Conservation (phyloP, 1,140 invertebrate genomes). For the Sitophilus oryzae region DNA sequence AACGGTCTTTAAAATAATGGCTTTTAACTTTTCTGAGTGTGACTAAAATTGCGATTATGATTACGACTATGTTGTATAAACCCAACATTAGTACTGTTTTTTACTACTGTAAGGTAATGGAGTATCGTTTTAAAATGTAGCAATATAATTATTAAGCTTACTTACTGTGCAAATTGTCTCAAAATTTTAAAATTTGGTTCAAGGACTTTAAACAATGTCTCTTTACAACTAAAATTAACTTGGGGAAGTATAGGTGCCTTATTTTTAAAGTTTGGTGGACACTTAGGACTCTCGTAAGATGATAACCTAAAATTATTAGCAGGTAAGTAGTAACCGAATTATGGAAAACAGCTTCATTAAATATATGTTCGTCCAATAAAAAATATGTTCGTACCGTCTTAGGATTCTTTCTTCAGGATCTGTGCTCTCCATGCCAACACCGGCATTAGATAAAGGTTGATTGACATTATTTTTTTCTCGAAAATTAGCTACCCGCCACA, state of each 20-base stretch:
- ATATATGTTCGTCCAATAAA: background rate
- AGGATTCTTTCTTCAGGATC: conserved; percentile 53
- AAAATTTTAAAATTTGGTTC: conserved; percentile 52
- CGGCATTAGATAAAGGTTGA: conserved; percentile 35
- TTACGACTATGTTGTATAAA: too few relatives aligned
- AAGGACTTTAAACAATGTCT: conserved; percentile 44
- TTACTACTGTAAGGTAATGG: too few relatives aligned
- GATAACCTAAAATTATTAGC: conserved; percentile 40
- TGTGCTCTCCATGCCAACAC: conserved; percentile 30
- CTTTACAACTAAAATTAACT: conserved; percentile 37
- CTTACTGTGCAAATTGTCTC: conserved; percentile 53
- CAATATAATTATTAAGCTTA: conserved; percentile 15
- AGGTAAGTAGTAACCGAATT: background rate
- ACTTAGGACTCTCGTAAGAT: conserved; percentile 56
- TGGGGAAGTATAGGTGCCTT: conserved; percentile 37
- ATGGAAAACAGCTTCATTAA: background rate
- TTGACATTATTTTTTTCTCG: conserved; percentile 41
- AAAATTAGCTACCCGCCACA: conserved; percentile 41
- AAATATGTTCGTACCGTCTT: conserved; percentile 36
- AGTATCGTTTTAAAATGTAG: too few relatives aligned
- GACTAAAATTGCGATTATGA: too few relatives aligned
- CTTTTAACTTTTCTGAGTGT: too few relatives aligned
- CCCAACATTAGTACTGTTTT: too few relatives aligned
- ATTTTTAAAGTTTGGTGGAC: conserved; percentile 45
- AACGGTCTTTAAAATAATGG: too few relatives aligned